These are phyloP conservation scores for Gastrophysa polygoni DNA, from an alignment of 2,888 invertebrate species.

Conservation along the genomic window DNA sequence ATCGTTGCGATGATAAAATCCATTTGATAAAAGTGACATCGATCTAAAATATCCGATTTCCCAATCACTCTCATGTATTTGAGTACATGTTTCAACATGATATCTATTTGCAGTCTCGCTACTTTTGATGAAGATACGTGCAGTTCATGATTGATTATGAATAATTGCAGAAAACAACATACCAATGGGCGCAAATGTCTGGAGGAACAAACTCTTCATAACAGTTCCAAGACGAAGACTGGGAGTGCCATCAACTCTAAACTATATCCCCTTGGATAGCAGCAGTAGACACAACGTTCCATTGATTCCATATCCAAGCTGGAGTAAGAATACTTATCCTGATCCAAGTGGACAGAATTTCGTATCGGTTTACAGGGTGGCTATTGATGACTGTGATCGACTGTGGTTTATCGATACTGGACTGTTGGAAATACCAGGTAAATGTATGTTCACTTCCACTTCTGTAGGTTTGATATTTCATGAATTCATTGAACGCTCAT, in stretches of 20 bases:
- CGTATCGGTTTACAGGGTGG: slow-evolving; percentile 74
- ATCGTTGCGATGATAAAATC: too few species aligned
- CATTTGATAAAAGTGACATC: too few species aligned
- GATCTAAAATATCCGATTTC: too few species aligned
- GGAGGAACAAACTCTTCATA: slow-evolving; percentile 70
- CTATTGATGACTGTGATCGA: slow-evolving; percentile 72
- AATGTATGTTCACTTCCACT: slow-evolving; percentile 39
- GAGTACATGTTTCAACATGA: too few species aligned
- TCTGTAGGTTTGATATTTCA: too few species aligned
- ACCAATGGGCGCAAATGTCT: slow-evolving; percentile 70
- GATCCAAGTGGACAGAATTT: slow-evolving; percentile 49
- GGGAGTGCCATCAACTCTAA: slow-evolving; percentile 62
- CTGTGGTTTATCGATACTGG: slow-evolving; percentile 85
- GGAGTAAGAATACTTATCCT: slow-evolving; percentile 66
- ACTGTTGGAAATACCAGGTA: slow-evolving; percentile 70
- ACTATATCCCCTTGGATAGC: slow-evolving; percentile 54
- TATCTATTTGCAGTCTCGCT: too few species aligned
- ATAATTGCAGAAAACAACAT: slow-evolving; percentile 65
- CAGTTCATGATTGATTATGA: too few species aligned
- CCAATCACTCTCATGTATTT: too few species aligned
- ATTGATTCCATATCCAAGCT: slow-evolving; percentile 64
- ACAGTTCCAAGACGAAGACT: slow-evolving; percentile 74
- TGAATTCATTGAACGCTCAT: too few species aligned
- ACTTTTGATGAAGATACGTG: too few species aligned
- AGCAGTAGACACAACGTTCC: slow-evolving; percentile 59